Percentiles rank a stretch among this genome's conserved stretches.
Conservation (phyloP, 2,113 vertebrate species). For the Grammomys dolichurus region DNA sequence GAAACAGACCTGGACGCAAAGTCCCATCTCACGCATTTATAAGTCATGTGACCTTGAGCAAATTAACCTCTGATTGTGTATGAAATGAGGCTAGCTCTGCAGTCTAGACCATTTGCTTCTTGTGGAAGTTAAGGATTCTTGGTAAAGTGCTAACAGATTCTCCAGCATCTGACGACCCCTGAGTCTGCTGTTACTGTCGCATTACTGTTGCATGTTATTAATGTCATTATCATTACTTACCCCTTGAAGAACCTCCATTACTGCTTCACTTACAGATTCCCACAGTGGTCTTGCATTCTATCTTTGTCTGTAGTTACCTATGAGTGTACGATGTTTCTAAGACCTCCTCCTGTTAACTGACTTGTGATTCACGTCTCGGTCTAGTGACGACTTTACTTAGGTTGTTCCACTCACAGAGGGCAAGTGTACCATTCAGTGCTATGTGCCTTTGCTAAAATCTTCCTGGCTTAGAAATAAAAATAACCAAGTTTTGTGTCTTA, state of each 20-base stretch:
- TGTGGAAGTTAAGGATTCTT: not conserved
- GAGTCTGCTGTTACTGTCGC: not conserved
- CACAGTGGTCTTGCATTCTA: not conserved
- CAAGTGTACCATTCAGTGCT: not conserved
- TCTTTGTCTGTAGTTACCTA: not conserved
- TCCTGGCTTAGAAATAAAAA: not conserved
- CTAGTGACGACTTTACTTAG: not conserved
- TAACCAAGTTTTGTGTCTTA: not conserved
- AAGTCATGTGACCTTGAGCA: not conserved
- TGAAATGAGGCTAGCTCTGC: not conserved
- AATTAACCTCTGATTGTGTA: not conserved
- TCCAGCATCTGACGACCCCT: not conserved
- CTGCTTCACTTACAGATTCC: not conserved
- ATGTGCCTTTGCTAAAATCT: not conserved
- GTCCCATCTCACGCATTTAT: not conserved
- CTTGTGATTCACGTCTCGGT: constrained; percentile 29
- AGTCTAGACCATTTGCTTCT: not conserved
- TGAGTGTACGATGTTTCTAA: not conserved
- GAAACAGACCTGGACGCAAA: not conserved
- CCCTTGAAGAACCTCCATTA: not conserved
- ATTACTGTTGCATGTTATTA: not conserved
- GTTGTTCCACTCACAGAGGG: not conserved
- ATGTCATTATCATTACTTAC: not conserved
- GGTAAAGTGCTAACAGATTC: not conserved
- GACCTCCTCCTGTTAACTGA: constrained; percentile 17